A percentile compares a stretch with the other conserved stretches of the same genome.
Conservation (phyloP, 2,113 vertebrate species). For the Pycnonotus jocosus region DNA sequence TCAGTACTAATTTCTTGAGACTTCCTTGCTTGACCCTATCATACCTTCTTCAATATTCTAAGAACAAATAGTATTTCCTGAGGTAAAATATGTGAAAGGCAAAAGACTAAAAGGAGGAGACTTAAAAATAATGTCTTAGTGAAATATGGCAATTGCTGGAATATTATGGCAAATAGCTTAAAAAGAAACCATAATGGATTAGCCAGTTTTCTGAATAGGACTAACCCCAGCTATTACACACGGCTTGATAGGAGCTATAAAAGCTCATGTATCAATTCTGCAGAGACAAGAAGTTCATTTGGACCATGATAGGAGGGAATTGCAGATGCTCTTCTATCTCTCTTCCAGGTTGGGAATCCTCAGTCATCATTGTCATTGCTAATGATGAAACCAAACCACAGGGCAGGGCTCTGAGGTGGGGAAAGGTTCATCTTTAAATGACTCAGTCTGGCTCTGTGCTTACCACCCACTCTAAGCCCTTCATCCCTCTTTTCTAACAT, state of each 20-base stretch:
- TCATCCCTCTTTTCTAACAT: neutral
- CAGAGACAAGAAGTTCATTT: neutral
- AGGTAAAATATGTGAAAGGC: neutral
- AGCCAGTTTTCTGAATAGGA: neutral
- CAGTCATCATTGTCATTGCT: neutral
- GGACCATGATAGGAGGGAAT: neutral
- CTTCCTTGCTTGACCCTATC: neutral
- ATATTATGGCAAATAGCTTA: neutral
- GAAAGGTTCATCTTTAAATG: neutral
- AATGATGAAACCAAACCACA: neutral
- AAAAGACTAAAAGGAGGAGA: neutral
- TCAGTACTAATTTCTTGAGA: neutral
- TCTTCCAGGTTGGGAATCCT: neutral
- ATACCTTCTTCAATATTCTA: neutral
- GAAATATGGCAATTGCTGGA: neutral
- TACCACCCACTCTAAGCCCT: neutral
- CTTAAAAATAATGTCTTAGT: neutral
- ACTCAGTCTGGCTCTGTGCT: neutral
- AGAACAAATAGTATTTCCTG: neutral
- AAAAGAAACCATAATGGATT: neutral
- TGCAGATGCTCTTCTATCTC: neutral
- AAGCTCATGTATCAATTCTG: neutral
- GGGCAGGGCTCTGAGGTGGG: neutral
- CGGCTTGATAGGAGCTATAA: neutral
- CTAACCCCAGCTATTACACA: neutral